A percentile compares a stretch with the other conserved stretches of the same genome.
phyloP scores from a whole-genome alignment of 2,797 vertebrate species.

The Platalea minor region DNA sequence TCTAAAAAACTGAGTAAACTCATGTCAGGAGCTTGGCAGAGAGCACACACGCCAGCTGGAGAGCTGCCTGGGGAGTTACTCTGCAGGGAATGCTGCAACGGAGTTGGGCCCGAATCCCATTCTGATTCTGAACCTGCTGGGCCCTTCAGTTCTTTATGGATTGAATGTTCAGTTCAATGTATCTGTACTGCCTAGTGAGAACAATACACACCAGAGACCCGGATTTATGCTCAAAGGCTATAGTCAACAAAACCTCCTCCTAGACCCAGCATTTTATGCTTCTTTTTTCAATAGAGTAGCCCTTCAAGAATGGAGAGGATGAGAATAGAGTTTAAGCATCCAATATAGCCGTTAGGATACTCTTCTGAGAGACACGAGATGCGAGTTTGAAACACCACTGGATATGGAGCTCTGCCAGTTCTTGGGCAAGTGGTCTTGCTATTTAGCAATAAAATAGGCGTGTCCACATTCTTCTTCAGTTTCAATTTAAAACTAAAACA shows the following conservation, averaged over 20 bases:
- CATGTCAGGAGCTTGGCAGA: background rate
- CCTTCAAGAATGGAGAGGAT: background rate
- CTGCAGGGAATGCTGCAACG: background rate
- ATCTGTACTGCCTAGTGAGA: background rate
- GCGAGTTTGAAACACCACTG: background rate
- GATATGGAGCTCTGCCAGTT: background rate
- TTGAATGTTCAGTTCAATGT: background rate
- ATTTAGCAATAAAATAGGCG: background rate
- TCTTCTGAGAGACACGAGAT: background rate
- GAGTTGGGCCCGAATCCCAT: background rate
- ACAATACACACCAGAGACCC: background rate
- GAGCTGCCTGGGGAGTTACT: background rate
- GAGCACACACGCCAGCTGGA: background rate
- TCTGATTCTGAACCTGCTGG: background rate
- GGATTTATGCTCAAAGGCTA: background rate
- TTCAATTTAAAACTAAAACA: background rate
- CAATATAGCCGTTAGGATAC: background rate
- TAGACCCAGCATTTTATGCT: background rate
- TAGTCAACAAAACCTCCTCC: background rate
- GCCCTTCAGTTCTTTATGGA: background rate
- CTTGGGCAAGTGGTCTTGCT: background rate
- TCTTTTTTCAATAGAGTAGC: background rate
- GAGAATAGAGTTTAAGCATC: background rate
- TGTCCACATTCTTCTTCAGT: background rate
- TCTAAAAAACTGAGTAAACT: background rate